A percentile compares a stretch with the other conserved stretches of the same genome.
Conservation (phyloP, 30 jellyfish, hydroid and myxozoan genomes). For the Cassiopea andromeda region DNA sequence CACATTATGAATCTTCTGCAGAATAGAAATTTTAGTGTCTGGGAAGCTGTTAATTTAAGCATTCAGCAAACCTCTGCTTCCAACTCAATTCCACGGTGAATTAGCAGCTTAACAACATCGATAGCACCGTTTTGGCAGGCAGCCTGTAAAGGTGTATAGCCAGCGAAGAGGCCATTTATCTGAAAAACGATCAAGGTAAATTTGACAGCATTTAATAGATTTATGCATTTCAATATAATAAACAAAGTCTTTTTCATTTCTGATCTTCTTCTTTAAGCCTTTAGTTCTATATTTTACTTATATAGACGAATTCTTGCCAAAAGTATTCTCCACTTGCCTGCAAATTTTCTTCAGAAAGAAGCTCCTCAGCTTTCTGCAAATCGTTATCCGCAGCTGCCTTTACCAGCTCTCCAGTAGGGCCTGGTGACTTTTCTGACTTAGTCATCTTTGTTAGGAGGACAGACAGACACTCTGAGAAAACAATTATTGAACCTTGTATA, state of each 20-base stretch:
- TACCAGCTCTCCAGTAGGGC: background rate
- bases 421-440: background rate
- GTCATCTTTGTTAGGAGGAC: background rate
- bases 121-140: background rate
- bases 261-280: no score
- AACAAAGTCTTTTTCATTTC: no score
- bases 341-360: background rate
- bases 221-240: no score
- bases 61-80: background rate
- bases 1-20: no score
- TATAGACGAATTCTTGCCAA: no score
- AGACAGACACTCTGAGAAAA: background rate
- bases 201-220: conserved; percentile 33
- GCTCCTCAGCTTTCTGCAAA: background rate
- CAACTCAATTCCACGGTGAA: background rate
- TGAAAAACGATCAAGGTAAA: conserved; percentile 60
- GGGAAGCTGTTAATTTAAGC: background rate
- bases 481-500: no score
- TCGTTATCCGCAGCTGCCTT: background rate
- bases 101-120: background rate
- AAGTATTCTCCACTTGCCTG: background rate
- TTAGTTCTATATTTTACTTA: no score
- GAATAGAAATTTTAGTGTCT: background rate
- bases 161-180: background rate
- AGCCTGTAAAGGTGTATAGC: background rate